These are phyloP conservation scores for Tauraco hartlaubi DNA, from an alignment of 2,797 vertebrate species.

Conservation along the genomic window DNA sequence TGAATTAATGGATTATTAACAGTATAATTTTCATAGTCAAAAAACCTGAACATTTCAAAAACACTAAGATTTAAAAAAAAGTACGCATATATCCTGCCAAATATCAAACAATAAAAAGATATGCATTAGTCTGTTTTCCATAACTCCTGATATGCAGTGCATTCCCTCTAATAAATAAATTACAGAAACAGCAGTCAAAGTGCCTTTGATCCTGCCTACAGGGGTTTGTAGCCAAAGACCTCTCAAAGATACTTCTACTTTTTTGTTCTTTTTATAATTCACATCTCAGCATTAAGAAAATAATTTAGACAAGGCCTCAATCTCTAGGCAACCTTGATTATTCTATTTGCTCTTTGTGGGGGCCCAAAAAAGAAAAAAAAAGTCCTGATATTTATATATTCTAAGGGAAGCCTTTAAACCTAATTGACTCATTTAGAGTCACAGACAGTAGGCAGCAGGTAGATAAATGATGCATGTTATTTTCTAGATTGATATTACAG, in stretches of 20 bases:
- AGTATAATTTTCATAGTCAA: neutral
- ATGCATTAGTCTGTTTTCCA: neutral
- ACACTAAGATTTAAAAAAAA: neutral
- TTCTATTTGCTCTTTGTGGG: neutral
- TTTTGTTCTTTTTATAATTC: neutral
- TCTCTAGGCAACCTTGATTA: slow-evolving; percentile 8
- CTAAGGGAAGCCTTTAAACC: neutral
- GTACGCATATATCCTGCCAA: neutral
- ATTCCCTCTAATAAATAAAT: neutral
- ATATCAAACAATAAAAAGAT: neutral
- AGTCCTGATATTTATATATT: neutral
- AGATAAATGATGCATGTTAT: neutral
- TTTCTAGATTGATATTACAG: neutral
- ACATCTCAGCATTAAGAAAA: neutral
- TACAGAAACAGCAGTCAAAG: neutral
- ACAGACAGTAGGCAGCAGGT: neutral
- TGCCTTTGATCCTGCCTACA: neutral
- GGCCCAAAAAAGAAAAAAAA: neutral
- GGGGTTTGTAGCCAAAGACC: neutral
- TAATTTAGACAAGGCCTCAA: neutral
- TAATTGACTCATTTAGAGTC: slow-evolving; percentile 13
- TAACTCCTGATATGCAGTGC: neutral
- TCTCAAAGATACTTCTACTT: neutral
- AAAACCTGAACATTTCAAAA: neutral
- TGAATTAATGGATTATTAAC: neutral